Conservation (phyloP, 2,113 vertebrate genomes). For the Cyrtonyx montezumae region DNA sequence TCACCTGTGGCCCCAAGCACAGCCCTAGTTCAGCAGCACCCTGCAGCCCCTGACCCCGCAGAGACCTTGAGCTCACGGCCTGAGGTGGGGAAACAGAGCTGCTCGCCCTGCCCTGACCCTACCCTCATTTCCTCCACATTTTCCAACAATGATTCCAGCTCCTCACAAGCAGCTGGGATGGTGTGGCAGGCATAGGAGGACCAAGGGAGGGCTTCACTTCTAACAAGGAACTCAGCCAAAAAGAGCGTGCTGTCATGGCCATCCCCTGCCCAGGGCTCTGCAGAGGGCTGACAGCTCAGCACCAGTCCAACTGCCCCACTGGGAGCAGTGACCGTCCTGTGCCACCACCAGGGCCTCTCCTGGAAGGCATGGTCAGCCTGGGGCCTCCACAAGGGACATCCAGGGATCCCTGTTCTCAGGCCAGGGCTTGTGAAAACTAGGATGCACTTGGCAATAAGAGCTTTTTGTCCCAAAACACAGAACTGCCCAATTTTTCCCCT, state of each 20-base stretch:
- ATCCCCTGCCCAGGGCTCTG: fast-evolving
- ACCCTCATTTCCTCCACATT: neutral
- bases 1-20: neutral
- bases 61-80: neutral
- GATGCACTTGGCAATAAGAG: neutral
- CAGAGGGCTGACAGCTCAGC: fast-evolving
- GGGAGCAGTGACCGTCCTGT: neutral
- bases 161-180: fast-evolving
- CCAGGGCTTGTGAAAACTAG: neutral
- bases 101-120: neutral
- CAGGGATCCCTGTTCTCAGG: neutral
- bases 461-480: neutral
- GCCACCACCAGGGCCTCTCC: neutral
- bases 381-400: neutral
- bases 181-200: neutral
- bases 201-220: neutral
- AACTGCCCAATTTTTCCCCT: neutral
- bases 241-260: neutral
- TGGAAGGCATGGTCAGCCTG: neutral
- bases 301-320: neutral
- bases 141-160: neutral
- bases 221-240: fast-evolving
- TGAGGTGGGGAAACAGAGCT: neutral
- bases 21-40: fast-evolving
- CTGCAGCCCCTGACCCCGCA: neutral